Evolutionary conservation across 1,140 invertebrate genomes (phyloP), one percentile per base, ranked within the genome.

Genomic region (Cotesia vestalis): DNA sequence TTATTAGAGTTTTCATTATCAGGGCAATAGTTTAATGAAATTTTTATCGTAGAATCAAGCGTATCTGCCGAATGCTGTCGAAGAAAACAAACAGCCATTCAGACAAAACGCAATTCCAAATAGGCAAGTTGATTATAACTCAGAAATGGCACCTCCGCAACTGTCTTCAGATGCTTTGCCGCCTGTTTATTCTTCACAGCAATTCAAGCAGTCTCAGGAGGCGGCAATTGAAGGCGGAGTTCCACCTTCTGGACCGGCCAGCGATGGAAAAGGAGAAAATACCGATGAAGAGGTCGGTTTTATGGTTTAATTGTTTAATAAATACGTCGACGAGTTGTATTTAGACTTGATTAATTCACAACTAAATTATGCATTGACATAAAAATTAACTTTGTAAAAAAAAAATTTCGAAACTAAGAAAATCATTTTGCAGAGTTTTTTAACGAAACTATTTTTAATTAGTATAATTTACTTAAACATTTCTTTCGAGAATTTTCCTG

Each of bases 171-270:
- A 85, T 4, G 78, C 81, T 2, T 66, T 84, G n/a, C 83, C 84
- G 0, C 82, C 85, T 5, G 72, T 85, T 6, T 85, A 79, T 61
- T 69, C 79, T 0, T 73, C 81, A 1, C 84, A 86, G 60, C 78
- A 81, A 64, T 85, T 85, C 57, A 77, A 79, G 9, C 61, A 71
- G 51, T 12, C 69, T 4, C 57, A 61, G 17, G 20, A 59, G 20
- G 51, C 63, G 1, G 70, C 72, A 12, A 66, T 66, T 38, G 62
- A 73, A n/a, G 17, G 5, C 52, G 70, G 68, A 57, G 64, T 67
- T 11, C 62, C 70, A 1, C 62, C 70, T 1, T 38, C 70, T 17
- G 68, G 70, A 53, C 40, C 53, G 8, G 46, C 52, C 36, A 53
- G 40, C 6, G 72, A 52, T 6, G 64, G 72, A 69, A 69, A 61